Base-by-base conservation (phyloP, 2,888 invertebrate genomes). In the Masnerella sp. region DNA sequence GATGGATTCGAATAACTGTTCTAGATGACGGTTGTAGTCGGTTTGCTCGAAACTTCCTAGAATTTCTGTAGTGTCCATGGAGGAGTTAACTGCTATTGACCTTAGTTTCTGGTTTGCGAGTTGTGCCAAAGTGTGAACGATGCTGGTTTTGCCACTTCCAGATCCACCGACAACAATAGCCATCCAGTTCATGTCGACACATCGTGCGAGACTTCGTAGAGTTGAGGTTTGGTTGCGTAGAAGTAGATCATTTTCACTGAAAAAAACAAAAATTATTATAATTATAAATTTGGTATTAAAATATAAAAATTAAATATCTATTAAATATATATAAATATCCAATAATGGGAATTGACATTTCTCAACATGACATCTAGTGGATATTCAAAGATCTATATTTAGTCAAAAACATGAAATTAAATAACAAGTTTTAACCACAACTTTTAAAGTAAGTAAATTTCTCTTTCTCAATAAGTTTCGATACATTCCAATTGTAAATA, bases 21-120 rank as follows among this genome's bases (percentile, higher is more conserved):
- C 95, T 40, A 95, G 89, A 83, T 94, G 94, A 78, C 93, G 89
- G 74, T 91, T 92, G 80, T 92, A 92, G 83, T 94, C 93, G 1
- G 90, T 89, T 91, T 99, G 99, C 90, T 99, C 99, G 88, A 98
- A 99, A 74, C 98, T 97, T 51, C 99, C 99, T 1, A 98, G 90
- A 52, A 98, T 92, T 85, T 98, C 98, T 0, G 95, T 95, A 0
- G 97, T 96, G 83, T 98, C 98, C 93, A 96, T 97, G 28, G 96
- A 94, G 22, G 96, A 94, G 80, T 96, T 97, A 52, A 98, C 93
- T 8, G 94, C 91, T 67, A 98, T 88, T 0, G 94, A 91, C 78
- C 92, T 91, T 40, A 98, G 89, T 67, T 91, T 90, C 78, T 92
- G 91, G 1, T 95, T 95, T 0, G 92, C 90, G 54, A 98, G 86